These are phyloP conservation scores for Ammodytes marinus DNA, from an alignment of 2,113 vertebrate species.

Conservation along the genomic window DNA sequence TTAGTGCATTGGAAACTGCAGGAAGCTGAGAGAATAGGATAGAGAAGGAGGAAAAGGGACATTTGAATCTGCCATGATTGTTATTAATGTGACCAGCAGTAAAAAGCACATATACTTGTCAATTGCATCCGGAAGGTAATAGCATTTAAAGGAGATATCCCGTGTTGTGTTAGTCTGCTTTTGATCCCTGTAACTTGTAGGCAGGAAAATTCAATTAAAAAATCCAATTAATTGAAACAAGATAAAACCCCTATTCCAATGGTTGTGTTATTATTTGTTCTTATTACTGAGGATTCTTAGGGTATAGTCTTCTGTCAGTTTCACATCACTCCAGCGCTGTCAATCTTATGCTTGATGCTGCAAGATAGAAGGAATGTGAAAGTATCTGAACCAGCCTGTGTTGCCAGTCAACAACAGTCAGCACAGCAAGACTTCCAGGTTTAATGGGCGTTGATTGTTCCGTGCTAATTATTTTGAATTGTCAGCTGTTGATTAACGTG, in stretches of 20 bases:
- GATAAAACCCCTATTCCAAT: not conserved
- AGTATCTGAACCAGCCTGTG: not conserved
- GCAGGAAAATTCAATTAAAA: too few species aligned
- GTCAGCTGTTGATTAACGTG: not conserved
- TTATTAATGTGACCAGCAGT: conserved; percentile 76
- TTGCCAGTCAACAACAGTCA: not conserved
- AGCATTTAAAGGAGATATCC: conserved; percentile 38
- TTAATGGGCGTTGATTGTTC: not conserved
- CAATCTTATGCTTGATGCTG: not conserved
- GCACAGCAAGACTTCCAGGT: not conserved
- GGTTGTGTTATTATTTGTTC: not conserved
- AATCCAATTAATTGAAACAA: too few species aligned
- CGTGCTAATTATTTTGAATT: not conserved
- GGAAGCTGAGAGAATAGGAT: conserved; percentile 57
- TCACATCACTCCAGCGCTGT: too few species aligned
- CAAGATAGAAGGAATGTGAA: not conserved
- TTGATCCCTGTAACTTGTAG: conserved; percentile 18
- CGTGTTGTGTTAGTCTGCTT: conserved; percentile 5
- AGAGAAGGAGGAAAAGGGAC: conserved; percentile 56
- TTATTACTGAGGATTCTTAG: not conserved
- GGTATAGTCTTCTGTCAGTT: not conserved
- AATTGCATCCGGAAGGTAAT: conserved; percentile 14
- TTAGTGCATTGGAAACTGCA: conserved; percentile 75
- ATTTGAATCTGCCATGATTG: conserved; percentile 64
- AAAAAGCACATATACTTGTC: conserved; percentile 63